These are phyloP conservation scores for Caenorhabditis japonica DNA, from an alignment of 2,888 invertebrate genomes.

Conservation along the genomic window DNA sequence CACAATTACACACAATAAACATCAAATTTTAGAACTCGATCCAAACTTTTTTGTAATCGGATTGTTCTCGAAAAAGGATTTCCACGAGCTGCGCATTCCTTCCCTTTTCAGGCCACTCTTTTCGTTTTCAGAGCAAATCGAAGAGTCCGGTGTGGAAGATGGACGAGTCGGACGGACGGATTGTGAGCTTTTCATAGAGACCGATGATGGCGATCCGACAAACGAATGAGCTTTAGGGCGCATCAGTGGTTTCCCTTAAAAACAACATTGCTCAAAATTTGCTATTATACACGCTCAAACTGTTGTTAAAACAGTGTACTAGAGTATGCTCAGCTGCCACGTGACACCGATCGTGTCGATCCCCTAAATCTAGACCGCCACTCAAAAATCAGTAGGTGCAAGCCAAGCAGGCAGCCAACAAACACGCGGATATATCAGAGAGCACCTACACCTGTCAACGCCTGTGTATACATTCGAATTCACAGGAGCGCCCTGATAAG, in stretches of 20 bases:
- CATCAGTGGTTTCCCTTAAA: slow-evolving; percentile 18
- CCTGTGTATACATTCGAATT: slow-evolving; percentile 49
- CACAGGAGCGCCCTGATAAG: slow-evolving; percentile 42
- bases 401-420: slow-evolving; percentile 9
- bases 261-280: neutral
- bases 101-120: slow-evolving; percentile 5
- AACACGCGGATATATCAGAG: slow-evolving; percentile 14
- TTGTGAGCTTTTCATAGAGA: slow-evolving; percentile 8
- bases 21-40: slow-evolving; percentile 4
- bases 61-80: slow-evolving; percentile 19
- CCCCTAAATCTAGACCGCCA: too few species aligned
- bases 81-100: slow-evolving; percentile 28
- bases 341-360: neutral
- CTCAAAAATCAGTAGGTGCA: slow-evolving; percentile 8
- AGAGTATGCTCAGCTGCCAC: neutral
- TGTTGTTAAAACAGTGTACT: slow-evolving; percentile 5
- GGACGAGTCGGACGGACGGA: slow-evolving; percentile 14
- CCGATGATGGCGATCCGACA: slow-evolving; percentile 25
- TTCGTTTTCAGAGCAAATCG: slow-evolving; percentile 19
- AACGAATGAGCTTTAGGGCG: slow-evolving; percentile 26
- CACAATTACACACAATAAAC: neutral
- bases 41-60: slow-evolving; percentile 23
- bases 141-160: slow-evolving; percentile 33
- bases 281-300: neutral
- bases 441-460: slow-evolving; percentile 47